These are phyloP conservation scores for Eulacestoma nigropectus DNA, from an alignment of 2,113 vertebrate species.

Conservation along the genomic window DNA sequence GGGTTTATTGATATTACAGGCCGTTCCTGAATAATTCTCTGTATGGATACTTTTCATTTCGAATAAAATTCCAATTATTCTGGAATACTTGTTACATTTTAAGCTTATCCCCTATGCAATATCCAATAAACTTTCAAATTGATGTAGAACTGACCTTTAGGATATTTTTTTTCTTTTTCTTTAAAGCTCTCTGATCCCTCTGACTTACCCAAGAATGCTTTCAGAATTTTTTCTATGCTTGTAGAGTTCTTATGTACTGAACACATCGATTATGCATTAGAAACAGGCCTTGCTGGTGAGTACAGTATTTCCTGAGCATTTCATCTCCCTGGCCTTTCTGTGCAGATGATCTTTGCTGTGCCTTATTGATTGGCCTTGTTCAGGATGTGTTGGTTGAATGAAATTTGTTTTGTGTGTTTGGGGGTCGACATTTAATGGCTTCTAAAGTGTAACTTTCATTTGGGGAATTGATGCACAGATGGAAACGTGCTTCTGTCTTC, in stretches of 20 bases:
- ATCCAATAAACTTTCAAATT: conserved; percentile 4
- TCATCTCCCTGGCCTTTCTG: not conserved
- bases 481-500: not conserved
- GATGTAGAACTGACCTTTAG: conserved; percentile 34
- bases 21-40: not conserved
- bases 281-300: conserved; percentile 94
- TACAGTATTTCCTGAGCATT: not conserved
- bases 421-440: not conserved
- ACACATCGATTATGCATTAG: conserved; percentile 97
- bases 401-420: not conserved
- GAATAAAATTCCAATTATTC: not conserved
- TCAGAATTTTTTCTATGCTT: conserved; percentile 94
- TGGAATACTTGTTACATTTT: not conserved
- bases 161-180: conserved; percentile 20
- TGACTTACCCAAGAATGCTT: conserved; percentile 97
- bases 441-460: not conserved
- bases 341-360: conserved; percentile 4
- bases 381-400: not conserved
- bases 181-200: conserved; percentile 94
- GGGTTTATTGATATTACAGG: not conserved
- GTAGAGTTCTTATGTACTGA: conserved; percentile 97
- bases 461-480: not conserved
- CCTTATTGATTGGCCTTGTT: conserved; percentile 10
- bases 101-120: not conserved
- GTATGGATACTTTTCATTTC: not conserved